These are phyloP conservation scores for Parauchenoglanis ngamensis DNA, from an alignment of 2,797 vertebrate genomes.

Conservation along the genomic window DNA sequence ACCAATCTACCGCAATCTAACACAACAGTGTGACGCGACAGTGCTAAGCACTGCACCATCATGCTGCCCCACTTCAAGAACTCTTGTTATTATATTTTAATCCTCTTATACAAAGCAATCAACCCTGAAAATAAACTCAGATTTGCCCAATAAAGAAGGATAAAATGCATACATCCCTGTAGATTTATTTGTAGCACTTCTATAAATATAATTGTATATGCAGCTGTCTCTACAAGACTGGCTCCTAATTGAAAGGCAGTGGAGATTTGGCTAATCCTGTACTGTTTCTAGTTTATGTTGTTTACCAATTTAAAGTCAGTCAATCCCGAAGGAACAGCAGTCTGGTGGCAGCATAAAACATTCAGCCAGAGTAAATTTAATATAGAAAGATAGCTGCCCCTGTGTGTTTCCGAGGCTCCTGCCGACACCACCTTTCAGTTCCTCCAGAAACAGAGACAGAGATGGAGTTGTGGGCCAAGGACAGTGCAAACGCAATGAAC, in stretches of 20 bases:
- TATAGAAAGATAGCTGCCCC: not conserved
- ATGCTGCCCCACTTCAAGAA: not conserved
- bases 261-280: slow-evolving; percentile 40
- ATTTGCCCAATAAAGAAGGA: not conserved
- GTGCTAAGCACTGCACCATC: no score
- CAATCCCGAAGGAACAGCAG: not conserved
- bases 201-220: not conserved
- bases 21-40: no score
- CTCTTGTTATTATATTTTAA: not conserved
- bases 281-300: slow-evolving; percentile 61
- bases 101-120: slow-evolving; percentile 6
- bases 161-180: not conserved
- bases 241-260: slow-evolving; percentile 55
- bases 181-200: slow-evolving; percentile 10
- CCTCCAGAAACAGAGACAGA: slow-evolving; percentile 41
- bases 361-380: not conserved
- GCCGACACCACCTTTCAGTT: slow-evolving; percentile 38
- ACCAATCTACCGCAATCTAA: no score
- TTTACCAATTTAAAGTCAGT: slow-evolving; percentile 60
- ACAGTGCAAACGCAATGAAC: slow-evolving; percentile 44
- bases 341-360: not conserved
- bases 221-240: not conserved
- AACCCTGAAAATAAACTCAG: not conserved
- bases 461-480: slow-evolving; percentile 53
- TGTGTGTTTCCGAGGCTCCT: not conserved